Conservation (phyloP, 1,140 invertebrate genomes). For the Danaus plexippus region DNA sequence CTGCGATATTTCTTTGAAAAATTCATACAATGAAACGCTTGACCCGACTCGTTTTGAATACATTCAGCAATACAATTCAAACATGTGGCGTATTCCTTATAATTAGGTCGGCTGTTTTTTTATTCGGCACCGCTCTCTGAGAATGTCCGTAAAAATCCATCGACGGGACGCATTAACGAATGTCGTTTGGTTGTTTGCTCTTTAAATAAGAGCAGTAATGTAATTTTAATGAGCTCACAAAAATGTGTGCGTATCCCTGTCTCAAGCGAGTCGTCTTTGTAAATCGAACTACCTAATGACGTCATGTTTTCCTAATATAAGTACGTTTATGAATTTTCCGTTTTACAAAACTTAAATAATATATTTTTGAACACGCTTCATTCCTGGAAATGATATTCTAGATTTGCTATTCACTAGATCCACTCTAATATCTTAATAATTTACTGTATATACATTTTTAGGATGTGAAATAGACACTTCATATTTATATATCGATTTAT, state of each 20-base stretch:
- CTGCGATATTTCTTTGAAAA: conserved; percentile 2
- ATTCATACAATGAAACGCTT: conserved; percentile 7
- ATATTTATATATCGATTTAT: too few species aligned
- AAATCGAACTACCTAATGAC: conserved; percentile 30
- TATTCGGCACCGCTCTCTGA: conserved; percentile 29
- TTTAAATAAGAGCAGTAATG: conserved; percentile 69
- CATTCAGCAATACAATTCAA: conserved; percentile 24
- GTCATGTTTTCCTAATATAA: background rate
- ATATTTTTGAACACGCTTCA: too few species aligned
- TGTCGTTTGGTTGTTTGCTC: conserved; percentile 66
- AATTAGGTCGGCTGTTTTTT: conserved; percentile 34
- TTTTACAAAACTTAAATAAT: too few species aligned
- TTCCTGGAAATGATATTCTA: too few species aligned
- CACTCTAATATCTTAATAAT: too few species aligned
- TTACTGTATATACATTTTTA: too few species aligned
- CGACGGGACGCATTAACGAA: conserved; percentile 61
- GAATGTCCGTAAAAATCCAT: conserved; percentile 59
- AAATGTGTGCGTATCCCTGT: conserved; percentile 51
- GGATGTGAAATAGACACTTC: too few species aligned
- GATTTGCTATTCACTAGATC: too few species aligned
- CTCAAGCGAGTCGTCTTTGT: conserved; percentile 19
- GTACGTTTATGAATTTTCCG: too few species aligned
- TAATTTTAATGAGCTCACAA: conserved; percentile 70
- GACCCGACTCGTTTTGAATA: conserved; percentile 16
- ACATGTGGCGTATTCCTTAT: conserved; percentile 34